phyloP scores from a whole-genome alignment of 53 echinoderm and acorn worm genomes.

The Glandiceps talaboti region DNA sequence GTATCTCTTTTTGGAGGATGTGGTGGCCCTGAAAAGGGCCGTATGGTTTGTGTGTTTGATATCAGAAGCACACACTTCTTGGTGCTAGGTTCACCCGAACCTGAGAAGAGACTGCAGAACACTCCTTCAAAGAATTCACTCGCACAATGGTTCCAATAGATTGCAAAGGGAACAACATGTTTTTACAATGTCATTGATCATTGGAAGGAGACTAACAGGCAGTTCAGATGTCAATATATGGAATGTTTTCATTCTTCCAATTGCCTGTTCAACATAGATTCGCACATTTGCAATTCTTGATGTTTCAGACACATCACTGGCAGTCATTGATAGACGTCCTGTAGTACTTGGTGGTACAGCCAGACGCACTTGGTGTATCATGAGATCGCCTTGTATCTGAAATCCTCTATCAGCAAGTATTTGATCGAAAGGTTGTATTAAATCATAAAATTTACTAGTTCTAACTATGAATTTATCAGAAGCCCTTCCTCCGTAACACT shows the following conservation, averaged over 20 bases:
- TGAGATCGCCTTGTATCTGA: background rate
- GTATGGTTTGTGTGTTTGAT: too few relatives aligned
- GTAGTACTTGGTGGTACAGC: background rate
- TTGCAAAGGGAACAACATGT: background rate
- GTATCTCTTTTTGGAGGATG: too few relatives aligned
- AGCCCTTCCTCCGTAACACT: background rate
- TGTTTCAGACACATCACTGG: background rate
- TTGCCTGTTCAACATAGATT: background rate
- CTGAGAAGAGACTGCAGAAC: too few relatives aligned
- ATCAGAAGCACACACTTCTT: too few relatives aligned
- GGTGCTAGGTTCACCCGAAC: too few relatives aligned
- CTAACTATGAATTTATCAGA: background rate
- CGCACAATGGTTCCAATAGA: background rate
- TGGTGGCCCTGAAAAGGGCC: too few relatives aligned
- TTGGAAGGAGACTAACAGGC: background rate
- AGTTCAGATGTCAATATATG: background rate
- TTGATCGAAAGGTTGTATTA: background rate
- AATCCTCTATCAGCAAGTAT: background rate
- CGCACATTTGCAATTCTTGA: background rate
- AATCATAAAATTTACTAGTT: background rate
- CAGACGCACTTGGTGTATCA: background rate
- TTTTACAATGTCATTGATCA: too few relatives aligned
- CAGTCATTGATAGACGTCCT: background rate
- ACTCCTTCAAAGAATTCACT: too few relatives aligned
- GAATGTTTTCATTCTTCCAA: background rate